phyloP scores from a whole-genome alignment of 64 coral and sea anemone species.

The Actinia tenebrosa region DNA sequence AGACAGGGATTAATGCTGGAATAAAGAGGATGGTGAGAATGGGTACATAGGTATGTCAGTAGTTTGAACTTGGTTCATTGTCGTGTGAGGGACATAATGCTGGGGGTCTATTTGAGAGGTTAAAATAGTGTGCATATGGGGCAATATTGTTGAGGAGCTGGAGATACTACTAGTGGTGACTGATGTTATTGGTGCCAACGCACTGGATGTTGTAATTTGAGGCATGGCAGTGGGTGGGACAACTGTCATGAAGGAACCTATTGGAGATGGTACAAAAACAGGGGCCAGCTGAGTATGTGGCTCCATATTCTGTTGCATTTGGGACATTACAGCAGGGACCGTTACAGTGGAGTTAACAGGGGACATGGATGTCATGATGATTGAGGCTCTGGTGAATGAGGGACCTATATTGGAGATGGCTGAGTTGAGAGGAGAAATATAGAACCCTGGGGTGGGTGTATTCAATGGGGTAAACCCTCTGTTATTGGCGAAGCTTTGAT shows the following conservation, averaged over 20 bases:
- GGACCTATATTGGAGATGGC: background rate
- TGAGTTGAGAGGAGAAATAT: slow-evolving; percentile 33
- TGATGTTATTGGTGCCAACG: background rate
- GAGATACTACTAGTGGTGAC: slow-evolving; percentile 9
- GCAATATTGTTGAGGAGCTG: slow-evolving; percentile 18
- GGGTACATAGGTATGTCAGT: slow-evolving; percentile 39
- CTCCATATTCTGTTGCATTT: background rate
- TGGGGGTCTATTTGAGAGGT: slow-evolving; percentile 8
- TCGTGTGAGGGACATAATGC: slow-evolving; percentile 6
- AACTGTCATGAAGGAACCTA: background rate
- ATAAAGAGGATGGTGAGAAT: slow-evolving; percentile 35
- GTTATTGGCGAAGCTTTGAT: slow-evolving; percentile 5
- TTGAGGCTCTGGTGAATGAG: slow-evolving; percentile 26
- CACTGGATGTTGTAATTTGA: background rate
- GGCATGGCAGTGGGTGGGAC: background rate
- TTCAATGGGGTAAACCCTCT: slow-evolving; percentile 31
- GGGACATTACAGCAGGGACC: background rate
- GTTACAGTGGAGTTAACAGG: slow-evolving; percentile 7
- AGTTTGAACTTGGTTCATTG: background rate
- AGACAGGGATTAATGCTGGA: slow-evolving; percentile 21
- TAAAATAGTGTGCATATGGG: slow-evolving; percentile 63
- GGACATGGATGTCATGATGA: slow-evolving; percentile 16
- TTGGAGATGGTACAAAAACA: background rate
- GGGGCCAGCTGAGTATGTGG: background rate
- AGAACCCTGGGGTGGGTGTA: slow-evolving; percentile 35